Base-by-base conservation (phyloP, 2,113 vertebrate species). In the Cinclus mexicanus region DNA sequence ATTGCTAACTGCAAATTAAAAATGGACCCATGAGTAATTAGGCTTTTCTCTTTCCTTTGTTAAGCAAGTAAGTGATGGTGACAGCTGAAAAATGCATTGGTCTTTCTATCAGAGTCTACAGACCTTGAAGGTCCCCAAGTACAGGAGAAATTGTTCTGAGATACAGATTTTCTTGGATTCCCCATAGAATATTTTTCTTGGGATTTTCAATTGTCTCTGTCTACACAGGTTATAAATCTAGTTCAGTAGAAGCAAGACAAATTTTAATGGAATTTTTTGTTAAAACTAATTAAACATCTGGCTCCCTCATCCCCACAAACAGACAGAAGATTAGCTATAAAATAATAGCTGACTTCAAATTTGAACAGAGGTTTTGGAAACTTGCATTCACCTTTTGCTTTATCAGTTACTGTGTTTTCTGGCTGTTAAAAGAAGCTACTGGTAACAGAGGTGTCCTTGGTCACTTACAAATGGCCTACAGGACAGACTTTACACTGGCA, bases 171-270 rank as follows among this genome's bases (percentile, higher is more conserved):
- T 82, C 92, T 92, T 88, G 76, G 61, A 76, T 93, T 96, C 95
- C 88, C 91, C 74, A 68, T 1, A 75, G 91, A 94, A 93, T 94
- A 83, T 77, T 92, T 95, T 96, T 86, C 88, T 92, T 56, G 88
- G 75, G 71, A 74, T 95, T 91, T 93, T 91, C 94, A 91, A 65
- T 94, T 95, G 93, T 92, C 76, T 92, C 85, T 83, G 61, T 93
- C 95, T 95, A 76, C 53, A 82, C 76, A 93, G 83, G 93, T 97
- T 93, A 96, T 95, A 97, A 95, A 95, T 97, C 90, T 87, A 49
- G 71, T 88, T 97, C 90, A 90, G 90, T 20, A 75, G 42, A 72
- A 94, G 87, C 78, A 83, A 94, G 93, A 68, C 55, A 65, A 81
- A 84, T 92, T 95, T 96, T 90, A 94, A 77, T 95, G 91, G 87